Evolutionary conservation across 2,888 invertebrate species (phyloP).

Genomic region (Patella depressa): DNA sequence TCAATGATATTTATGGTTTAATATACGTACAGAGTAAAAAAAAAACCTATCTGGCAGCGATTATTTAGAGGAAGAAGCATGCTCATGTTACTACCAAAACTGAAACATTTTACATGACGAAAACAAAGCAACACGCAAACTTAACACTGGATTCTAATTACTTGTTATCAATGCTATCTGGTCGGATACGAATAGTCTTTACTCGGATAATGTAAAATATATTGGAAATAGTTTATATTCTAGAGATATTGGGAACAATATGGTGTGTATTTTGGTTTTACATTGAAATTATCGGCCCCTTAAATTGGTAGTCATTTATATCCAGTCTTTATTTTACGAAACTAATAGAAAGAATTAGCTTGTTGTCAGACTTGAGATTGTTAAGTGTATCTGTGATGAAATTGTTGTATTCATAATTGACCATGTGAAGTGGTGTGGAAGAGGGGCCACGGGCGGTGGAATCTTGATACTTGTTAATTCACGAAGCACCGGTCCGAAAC

Average conservation of each 20-base stretch:
- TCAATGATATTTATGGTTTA: slow-evolving; percentile 4
- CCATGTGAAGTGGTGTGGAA: slow-evolving; percentile 11
- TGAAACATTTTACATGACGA: background rate
- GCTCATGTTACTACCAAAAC: background rate
- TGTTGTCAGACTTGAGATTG: slow-evolving; percentile 3
- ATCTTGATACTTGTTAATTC: background rate
- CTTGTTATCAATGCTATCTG: too few species aligned
- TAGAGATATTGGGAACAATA: too few species aligned
- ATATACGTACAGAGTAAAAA: background rate
- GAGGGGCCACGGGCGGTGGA: slow-evolving; percentile 2
- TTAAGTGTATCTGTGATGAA: slow-evolving; percentile 1
- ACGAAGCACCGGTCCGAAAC: background rate
- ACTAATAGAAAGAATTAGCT: background rate
- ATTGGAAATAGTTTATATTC: too few species aligned
- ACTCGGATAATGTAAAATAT: too few species aligned
- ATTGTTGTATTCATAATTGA: slow-evolving; percentile 6
- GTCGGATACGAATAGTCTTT: too few species aligned
- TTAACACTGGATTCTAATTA: slow-evolving; percentile 2
- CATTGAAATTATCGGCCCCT: too few species aligned
- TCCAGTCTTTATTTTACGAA: background rate
- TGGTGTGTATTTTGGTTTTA: too few species aligned
- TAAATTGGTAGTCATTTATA: background rate
- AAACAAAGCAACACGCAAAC: slow-evolving; percentile 5
- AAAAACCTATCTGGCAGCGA: background rate
- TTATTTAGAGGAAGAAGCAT: slow-evolving; percentile 10